These are phyloP conservation scores for Brenthis ino DNA, from an alignment of 2,888 invertebrate genomes.

Conservation along the genomic window DNA sequence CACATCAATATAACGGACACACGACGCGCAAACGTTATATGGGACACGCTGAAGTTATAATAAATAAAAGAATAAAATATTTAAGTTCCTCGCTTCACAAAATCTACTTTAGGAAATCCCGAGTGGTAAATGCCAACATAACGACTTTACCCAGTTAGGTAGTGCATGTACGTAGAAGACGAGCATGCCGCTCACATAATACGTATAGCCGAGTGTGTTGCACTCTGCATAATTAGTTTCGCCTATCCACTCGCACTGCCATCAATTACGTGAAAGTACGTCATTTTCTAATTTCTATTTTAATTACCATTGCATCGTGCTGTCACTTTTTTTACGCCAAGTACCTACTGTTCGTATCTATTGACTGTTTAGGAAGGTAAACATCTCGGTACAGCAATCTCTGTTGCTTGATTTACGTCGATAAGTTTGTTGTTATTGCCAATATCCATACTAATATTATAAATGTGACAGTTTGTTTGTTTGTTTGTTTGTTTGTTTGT, in stretches of 20 bases:
- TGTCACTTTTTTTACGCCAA: conserved; percentile 35
- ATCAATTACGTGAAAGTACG: conserved; percentile 67
- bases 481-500: no score
- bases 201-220: conserved; percentile 42
- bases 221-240: conserved; percentile 64
- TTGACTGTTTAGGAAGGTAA: conserved; percentile 18
- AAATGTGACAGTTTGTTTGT: no score
- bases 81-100: conserved; percentile 8
- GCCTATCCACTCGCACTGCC: conserved; percentile 56
- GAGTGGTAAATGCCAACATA: conserved; percentile 24
- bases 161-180: conserved; percentile 27
- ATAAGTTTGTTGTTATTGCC: no score
- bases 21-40: no score
- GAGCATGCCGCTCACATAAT: conserved; percentile 40
- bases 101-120: conserved; percentile 20
- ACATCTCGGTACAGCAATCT: neutral
- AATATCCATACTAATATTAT: no score
- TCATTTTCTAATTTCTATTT: conserved; percentile 67
- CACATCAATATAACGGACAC: no score
- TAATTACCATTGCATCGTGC: conserved; percentile 48
- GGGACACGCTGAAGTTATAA: no score
- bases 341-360: conserved; percentile 12
- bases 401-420: no score
- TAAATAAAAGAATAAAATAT: conserved; percentile 10
- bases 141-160: conserved; percentile 25